Conservation (phyloP, 2,888 invertebrate genomes). For the Phaedon cochleariae region DNA sequence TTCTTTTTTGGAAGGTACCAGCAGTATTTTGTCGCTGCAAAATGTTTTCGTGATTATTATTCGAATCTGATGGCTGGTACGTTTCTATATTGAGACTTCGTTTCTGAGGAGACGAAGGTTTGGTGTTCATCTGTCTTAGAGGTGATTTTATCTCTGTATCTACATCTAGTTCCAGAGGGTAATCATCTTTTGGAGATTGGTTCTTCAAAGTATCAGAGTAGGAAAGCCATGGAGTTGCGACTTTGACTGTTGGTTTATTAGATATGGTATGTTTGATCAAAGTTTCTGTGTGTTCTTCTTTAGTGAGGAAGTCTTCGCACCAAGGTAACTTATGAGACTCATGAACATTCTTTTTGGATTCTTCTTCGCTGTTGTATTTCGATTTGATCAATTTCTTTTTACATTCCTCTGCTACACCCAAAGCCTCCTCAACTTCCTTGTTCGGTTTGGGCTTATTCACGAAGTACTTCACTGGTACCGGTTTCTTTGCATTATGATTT, state of each 20-base stretch:
- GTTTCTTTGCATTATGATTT: neutral
- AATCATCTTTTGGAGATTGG: neutral
- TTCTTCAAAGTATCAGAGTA: slow-evolving; percentile 7
- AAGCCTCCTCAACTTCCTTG: neutral
- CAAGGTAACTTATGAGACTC: neutral
- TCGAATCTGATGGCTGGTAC: neutral
- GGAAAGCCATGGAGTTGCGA: slow-evolving; percentile 9
- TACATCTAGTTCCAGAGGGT: neutral
- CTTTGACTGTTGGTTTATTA: neutral
- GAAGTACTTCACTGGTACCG: neutral
- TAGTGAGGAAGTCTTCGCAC: neutral
- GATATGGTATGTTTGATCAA: neutral
- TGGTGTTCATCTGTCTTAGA: neutral
- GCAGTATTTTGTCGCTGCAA: neutral
- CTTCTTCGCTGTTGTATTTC: neutral
- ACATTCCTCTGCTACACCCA: neutral
- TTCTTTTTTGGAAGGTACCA: neutral
- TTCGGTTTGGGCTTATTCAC: neutral
- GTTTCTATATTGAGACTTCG: neutral
- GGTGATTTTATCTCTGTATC: neutral
- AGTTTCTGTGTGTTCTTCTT: neutral
- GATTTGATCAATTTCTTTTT: neutral
- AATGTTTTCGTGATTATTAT: neutral
- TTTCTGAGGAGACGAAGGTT: neutral
- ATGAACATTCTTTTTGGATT: neutral